These are phyloP conservation scores for Rachycentron canadum DNA, from an alignment of 2,797 vertebrate species.

Conservation along the genomic window DNA sequence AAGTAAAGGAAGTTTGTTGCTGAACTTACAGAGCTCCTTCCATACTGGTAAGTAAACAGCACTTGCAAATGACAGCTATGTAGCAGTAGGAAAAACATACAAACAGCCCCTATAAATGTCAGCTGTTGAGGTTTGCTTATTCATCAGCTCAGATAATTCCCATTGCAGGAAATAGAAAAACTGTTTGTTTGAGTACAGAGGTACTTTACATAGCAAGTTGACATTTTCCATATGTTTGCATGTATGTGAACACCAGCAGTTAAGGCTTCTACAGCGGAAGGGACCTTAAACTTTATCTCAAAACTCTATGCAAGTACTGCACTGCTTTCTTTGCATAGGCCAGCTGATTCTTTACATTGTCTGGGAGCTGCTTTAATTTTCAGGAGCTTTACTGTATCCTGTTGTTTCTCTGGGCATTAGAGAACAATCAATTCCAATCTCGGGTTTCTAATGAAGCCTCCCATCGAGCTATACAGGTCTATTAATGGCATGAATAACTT, in stretches of 20 bases:
- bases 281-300: too few relatives aligned
- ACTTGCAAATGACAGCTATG: too few relatives aligned
- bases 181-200: not conserved
- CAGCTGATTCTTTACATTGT: constrained; percentile 32
- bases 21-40: too few relatives aligned
- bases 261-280: not conserved
- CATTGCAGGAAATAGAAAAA: not conserved
- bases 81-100: too few relatives aligned
- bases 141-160: not conserved
- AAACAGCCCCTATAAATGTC: too few relatives aligned
- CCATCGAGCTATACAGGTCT: constrained; percentile 69
- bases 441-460: constrained; percentile 78
- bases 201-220: not conserved
- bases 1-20: too few relatives aligned
- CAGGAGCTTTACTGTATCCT: constrained; percentile 66
- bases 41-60: too few relatives aligned
- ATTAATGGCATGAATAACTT: constrained; percentile 83
- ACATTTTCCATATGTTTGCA: constrained; percentile 2
- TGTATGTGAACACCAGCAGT: constrained; percentile 3
- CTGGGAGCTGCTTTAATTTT: constrained; percentile 51
- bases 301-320: not conserved
- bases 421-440: constrained; percentile 81
- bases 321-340: constrained; percentile 16
- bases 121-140: not conserved
- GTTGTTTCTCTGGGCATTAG: constrained; percentile 72